Percentiles rank a stretch among this genome's conserved stretches.
Evolutionary conservation across 2,888 invertebrate genomes (phyloP).

Genomic region (Drosophila koepferae): DNA sequence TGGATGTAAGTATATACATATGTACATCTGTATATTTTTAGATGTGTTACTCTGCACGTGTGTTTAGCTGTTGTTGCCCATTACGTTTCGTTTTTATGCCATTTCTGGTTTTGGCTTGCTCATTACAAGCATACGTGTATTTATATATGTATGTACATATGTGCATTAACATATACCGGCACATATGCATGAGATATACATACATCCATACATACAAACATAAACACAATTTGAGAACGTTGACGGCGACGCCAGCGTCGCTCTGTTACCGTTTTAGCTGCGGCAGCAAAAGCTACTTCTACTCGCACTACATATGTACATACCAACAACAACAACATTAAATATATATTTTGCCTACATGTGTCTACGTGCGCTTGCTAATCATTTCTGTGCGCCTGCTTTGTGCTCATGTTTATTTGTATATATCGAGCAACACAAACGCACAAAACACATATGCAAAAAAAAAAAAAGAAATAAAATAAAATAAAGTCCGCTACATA

Average conservation of each 20-base stretch:
- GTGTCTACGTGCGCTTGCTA: slow-evolving; percentile 56
- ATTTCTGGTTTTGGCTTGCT: slow-evolving; percentile 75
- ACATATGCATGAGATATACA: slow-evolving; percentile 23
- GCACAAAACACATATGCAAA: slow-evolving; percentile 70
- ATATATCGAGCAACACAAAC: slow-evolving; percentile 81
- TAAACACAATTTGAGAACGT: slow-evolving; percentile 73
- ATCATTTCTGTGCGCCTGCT: slow-evolving; percentile 78
- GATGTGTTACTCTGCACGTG: slow-evolving; percentile 37
- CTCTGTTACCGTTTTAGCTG: slow-evolving; percentile 69
- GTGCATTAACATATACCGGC: slow-evolving; percentile 43
- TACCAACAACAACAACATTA: slow-evolving; percentile 45
- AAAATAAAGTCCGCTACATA: slow-evolving; percentile 34
- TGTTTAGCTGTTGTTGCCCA: slow-evolving; percentile 49
- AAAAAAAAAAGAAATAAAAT: slow-evolving; percentile 22
- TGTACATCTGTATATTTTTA: slow-evolving; percentile 39
- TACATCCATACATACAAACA: slow-evolving; percentile 45
- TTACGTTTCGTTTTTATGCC: slow-evolving; percentile 74
- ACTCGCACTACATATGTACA: slow-evolving; percentile 48
- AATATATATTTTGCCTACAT: slow-evolving; percentile 55
- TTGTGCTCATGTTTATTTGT: slow-evolving; percentile 80
- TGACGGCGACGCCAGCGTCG: slow-evolving; percentile 49
- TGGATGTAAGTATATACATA: slow-evolving; percentile 12
- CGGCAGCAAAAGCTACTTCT: slow-evolving; percentile 61
- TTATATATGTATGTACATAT: slow-evolving; percentile 19
- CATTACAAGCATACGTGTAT: slow-evolving; percentile 60